phyloP scores from a whole-genome alignment of 2,888 invertebrate species.

The Hecatera dysodea region DNA sequence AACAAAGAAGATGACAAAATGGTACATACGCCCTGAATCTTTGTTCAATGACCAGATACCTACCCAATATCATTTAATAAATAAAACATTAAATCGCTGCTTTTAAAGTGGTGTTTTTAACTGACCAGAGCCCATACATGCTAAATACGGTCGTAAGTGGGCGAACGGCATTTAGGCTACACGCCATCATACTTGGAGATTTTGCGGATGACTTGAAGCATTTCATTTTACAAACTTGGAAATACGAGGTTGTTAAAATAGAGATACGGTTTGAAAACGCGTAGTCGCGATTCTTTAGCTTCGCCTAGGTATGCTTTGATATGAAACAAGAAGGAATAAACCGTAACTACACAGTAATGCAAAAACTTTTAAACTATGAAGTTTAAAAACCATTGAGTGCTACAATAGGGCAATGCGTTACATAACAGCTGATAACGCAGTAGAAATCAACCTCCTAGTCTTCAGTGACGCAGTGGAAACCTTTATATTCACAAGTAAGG shows the following conservation, averaged over 20 bases:
- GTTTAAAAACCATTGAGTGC: conserved; percentile 4
- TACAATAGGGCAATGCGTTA: conserved; percentile 19
- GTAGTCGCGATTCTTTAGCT: conserved; percentile 40
- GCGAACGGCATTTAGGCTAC: conserved; percentile 85
- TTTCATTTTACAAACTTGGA: conserved; percentile 80
- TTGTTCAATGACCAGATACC: conserved; percentile 34
- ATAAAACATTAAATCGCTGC: conserved; percentile 54
- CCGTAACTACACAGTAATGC: neutral
- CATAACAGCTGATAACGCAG: conserved; percentile 21
- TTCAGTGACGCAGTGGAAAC: conserved; percentile 31
- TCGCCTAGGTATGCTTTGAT: conserved; percentile 2
- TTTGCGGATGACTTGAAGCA: conserved; percentile 78
- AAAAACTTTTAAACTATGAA: neutral
- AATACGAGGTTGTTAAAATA: conserved; percentile 73
- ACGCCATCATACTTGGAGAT: conserved; percentile 75
- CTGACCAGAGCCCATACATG: conserved; percentile 78
- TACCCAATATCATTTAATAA: conserved; percentile 37
- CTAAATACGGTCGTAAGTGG: conserved; percentile 82
- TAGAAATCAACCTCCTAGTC: conserved; percentile 25
- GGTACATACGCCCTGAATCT: conserved; percentile 17
- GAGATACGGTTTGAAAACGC: conserved; percentile 52
- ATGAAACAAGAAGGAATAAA: conserved; percentile 18
- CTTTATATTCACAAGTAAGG: conserved; percentile 42
- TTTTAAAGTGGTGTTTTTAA: conserved; percentile 68
- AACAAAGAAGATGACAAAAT: conserved; percentile 27